Conservation (phyloP, 2,888 invertebrate genomes). For the Synergus laeviventris region DNA sequence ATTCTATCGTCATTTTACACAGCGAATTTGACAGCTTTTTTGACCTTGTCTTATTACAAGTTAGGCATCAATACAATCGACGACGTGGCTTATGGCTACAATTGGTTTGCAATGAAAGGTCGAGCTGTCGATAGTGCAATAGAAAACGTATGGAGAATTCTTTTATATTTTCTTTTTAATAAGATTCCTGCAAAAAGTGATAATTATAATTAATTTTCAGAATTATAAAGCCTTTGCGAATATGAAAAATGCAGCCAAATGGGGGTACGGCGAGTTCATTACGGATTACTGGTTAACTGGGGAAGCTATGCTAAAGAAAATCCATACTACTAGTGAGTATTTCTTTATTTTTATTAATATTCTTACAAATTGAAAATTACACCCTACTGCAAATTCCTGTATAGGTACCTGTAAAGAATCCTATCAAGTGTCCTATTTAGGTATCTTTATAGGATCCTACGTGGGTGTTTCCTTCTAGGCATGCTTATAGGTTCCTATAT, state of each 20-base stretch:
- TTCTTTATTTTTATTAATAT: not conserved
- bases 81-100: conserved; percentile 83
- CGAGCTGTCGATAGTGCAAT: conserved; percentile 83
- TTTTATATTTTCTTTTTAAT: not conserved
- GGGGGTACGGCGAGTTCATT: conserved; percentile 48
- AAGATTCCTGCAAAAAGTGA: not conserved
- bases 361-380: not conserved
- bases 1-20: conserved; percentile 93
- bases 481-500: too few species aligned
- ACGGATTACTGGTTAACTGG: conserved; percentile 2
- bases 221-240: conserved; percentile 14
- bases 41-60: conserved; percentile 90
- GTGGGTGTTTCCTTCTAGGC: too few species aligned
- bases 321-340: not conserved
- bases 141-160: conserved; percentile 76
- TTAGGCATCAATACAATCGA: conserved; percentile 84
- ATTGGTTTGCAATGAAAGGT: conserved; percentile 85
- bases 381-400: too few species aligned
- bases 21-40: conserved; percentile 92
- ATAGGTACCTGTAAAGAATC: too few species aligned
- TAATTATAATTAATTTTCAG: not conserved
- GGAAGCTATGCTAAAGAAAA: not conserved
- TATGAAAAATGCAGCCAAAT: not conserved
- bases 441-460: too few species aligned
- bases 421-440: too few species aligned